Evolutionary conservation across 2,113 vertebrate species (phyloP).

Genomic region (Anser brachyrhynchus): DNA sequence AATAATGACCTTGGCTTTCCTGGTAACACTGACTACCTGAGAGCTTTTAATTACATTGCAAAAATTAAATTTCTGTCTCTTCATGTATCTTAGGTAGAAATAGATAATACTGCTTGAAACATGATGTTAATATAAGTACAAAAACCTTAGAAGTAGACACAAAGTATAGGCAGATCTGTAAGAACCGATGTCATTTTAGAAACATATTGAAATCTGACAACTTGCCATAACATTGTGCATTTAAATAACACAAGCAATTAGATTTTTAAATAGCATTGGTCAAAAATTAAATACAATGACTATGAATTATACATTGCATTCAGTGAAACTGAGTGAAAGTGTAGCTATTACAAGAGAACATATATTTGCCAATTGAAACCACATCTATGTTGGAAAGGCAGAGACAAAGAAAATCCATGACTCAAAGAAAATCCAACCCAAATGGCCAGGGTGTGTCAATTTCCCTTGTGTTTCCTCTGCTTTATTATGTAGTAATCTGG

Average conservation of each 20-base stretch:
- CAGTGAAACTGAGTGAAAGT: background rate
- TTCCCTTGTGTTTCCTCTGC: background rate
- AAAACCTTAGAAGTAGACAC: background rate
- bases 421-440: background rate
- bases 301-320: background rate
- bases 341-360: background rate
- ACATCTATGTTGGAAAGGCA: background rate
- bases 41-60: background rate
- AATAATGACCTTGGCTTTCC: background rate
- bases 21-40: background rate
- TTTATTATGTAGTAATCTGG: background rate
- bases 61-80: background rate
- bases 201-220: background rate
- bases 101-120: background rate
- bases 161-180: background rate
- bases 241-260: background rate
- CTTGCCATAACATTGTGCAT: background rate
- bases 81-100: background rate
- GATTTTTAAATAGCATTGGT: background rate
- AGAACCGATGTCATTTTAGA: background rate
- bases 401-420: background rate
- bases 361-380: background rate
- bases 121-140: background rate
- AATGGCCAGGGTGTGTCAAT: background rate
- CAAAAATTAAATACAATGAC: background rate